These are phyloP conservation scores for Caenorhabditis zanzibari DNA, from an alignment of 2,888 invertebrate genomes.

Conservation along the genomic window DNA sequence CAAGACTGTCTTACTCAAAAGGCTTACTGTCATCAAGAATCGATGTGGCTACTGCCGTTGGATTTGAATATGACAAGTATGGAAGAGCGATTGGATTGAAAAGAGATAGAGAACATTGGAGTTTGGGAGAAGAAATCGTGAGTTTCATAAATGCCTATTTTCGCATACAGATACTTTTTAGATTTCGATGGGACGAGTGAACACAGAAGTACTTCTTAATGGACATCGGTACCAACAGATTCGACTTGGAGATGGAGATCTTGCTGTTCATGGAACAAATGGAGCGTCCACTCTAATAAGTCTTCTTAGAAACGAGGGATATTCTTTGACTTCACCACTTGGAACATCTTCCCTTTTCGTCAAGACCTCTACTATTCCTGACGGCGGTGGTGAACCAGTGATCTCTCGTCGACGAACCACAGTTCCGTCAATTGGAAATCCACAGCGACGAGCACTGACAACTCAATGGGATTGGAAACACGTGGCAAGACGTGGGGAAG, in stretches of 20 bases:
- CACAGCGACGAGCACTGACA: constrained; percentile 89
- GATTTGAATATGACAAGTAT: constrained; percentile 63
- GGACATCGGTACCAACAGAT: constrained; percentile 45
- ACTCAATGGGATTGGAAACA: constrained; percentile 97
- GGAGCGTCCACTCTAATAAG: constrained; percentile 53
- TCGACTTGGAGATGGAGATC: constrained; percentile 50
- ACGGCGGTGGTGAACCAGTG: constrained; percentile 43
- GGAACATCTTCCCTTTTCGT: constrained; percentile 57
- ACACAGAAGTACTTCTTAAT: constrained; percentile 60
- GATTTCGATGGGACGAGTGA: constrained; percentile 45
- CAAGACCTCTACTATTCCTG: constrained; percentile 31
- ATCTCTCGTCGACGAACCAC: constrained; percentile 62
- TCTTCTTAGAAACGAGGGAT: constrained; percentile 65
- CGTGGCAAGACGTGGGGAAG: constrained; percentile 89
- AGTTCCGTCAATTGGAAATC: constrained; percentile 57
- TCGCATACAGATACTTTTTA: not conserved
- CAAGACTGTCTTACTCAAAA: constrained; percentile 64
- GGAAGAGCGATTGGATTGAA: constrained; percentile 60
- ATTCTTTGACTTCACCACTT: constrained; percentile 58
- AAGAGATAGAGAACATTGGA: constrained; percentile 66
- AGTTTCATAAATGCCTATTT: not conserved
- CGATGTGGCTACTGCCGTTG: constrained; percentile 53
- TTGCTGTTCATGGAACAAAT: constrained; percentile 39
- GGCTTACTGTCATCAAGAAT: constrained; percentile 64
- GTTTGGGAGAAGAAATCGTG: constrained; percentile 40